Evolutionary conservation across 2,113 vertebrate genomes (phyloP).

Genomic region (Sardina pilchardus): DNA sequence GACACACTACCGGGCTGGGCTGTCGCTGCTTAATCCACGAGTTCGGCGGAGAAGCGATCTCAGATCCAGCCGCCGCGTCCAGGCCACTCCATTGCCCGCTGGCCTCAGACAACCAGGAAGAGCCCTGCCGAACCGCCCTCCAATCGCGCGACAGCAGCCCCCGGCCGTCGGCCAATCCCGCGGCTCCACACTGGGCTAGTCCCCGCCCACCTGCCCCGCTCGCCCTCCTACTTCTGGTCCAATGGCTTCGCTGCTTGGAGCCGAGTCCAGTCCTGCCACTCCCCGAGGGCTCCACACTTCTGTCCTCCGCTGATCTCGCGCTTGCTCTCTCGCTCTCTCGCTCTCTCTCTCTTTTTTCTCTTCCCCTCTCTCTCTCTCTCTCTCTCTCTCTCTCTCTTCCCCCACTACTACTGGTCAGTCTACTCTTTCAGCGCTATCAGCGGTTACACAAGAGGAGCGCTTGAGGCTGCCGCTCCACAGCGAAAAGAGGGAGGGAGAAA

Average conservation of each 20-base stretch:
- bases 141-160: not conserved
- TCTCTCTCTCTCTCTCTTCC: conserved; percentile 11
- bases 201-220: not conserved
- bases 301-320: not conserved
- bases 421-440: not conserved
- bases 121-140: not conserved
- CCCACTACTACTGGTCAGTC: conserved; percentile 18
- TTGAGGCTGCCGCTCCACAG: conserved; percentile 21
- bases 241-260: not conserved
- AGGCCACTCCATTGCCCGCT: not conserved
- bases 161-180: not conserved
- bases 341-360: conserved; percentile 22
- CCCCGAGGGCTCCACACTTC: not conserved
- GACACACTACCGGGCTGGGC: not conserved
- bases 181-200: not conserved
- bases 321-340: not conserved
- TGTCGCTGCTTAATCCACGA: not conserved
- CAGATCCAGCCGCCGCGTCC: not conserved
- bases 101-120: conserved; percentile 4
- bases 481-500: conserved; percentile 12
- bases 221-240: not conserved
- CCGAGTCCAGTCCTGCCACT: not conserved
- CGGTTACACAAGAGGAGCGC: conserved; percentile 27
- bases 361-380: conserved; percentile 15
- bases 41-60: not conserved